Base-by-base conservation (phyloP, 2,888 invertebrate genomes). In the Drosophila hamatofila region DNA sequence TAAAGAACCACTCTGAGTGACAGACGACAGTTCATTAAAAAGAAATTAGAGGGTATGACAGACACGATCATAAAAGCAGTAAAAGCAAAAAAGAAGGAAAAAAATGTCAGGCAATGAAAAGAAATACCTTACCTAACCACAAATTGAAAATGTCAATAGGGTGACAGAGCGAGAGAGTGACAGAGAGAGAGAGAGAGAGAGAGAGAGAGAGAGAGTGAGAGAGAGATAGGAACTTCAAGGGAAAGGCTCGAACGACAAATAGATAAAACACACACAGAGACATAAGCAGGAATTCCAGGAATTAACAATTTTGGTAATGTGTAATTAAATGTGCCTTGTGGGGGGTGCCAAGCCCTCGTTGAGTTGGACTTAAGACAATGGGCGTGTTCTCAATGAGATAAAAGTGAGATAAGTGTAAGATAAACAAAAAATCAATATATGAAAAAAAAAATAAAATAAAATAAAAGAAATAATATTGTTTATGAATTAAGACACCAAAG, bases 1-100 rank as follows among this genome's bases (percentile, higher is more conserved):
- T 5, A 30, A 55, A 54, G 41, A 54, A 27, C 60, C 73, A 41
- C 67, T 48, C 62, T 51, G 33, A 72, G 64, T 68, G 65, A 65
- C 67, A 56, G 71, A 61, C 70, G 74, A 80, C 75, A 77, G 78
- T 80, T 80, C 79, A 80, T 80, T 80, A 80, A 80, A 80, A 80
- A 58, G 65, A 80, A 78, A 80, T 80, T 80, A 80, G 78, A 67
- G 61, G 76, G 54, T 21, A 59, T 49, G 63, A 35, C 37, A 41
- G 64, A 27, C 46, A 55, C 49, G 42, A 49, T 71, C 71, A 51
- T 64, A 69, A 72, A 72, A 66, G 35, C 39, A 48, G 25, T 11
- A n/a, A 46, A 46, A 8, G 16, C 9, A 46, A 16, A 25, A 9
- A 30, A 30, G 30, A 11, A 37, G 16, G 5, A 25, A 18, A 30